Percentiles rank a stretch among this genome's conserved stretches.
These are phyloP conservation scores for Lacanobia wlatinum DNA, from an alignment of 2,888 invertebrate species.

Conservation along the genomic window DNA sequence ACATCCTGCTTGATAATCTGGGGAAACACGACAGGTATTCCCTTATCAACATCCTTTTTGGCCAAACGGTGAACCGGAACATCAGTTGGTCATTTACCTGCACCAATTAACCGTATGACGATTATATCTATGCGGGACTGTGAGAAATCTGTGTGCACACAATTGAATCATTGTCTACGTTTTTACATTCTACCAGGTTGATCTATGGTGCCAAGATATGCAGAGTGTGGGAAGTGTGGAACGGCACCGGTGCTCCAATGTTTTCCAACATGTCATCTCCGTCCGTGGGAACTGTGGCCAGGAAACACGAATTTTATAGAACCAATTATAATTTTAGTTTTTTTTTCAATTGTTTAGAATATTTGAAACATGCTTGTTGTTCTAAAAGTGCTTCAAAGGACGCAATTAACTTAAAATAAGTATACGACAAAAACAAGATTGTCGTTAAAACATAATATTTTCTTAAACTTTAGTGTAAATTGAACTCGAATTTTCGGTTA, in stretches of 20 bases:
- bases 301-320: constrained; percentile 74
- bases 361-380: constrained; percentile 62
- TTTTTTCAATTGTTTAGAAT: constrained; percentile 75
- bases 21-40: constrained; percentile 60
- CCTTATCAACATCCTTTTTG: constrained; percentile 52
- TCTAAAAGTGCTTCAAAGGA: constrained; percentile 53
- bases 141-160: constrained; percentile 89
- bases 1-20: constrained; percentile 78
- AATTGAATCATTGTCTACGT: constrained; percentile 90
- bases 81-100: constrained; percentile 88
- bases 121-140: constrained; percentile 86
- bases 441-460: constrained; percentile 19
- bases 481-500: constrained; percentile 16
- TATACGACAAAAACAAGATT: constrained; percentile 28
- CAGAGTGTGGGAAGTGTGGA: constrained; percentile 88
- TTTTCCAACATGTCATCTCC: constrained; percentile 88
- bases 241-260: constrained; percentile 74
- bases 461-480: constrained; percentile 23
- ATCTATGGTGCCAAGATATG: constrained; percentile 90
- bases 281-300: constrained; percentile 82
- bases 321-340: constrained; percentile 76
- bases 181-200: constrained; percentile 87
- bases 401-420: constrained; percentile 27
- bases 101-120: constrained; percentile 86
- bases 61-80: constrained; percentile 70